Base-by-base conservation (phyloP, 2,113 vertebrate species). In the Saguinus imperator region DNA sequence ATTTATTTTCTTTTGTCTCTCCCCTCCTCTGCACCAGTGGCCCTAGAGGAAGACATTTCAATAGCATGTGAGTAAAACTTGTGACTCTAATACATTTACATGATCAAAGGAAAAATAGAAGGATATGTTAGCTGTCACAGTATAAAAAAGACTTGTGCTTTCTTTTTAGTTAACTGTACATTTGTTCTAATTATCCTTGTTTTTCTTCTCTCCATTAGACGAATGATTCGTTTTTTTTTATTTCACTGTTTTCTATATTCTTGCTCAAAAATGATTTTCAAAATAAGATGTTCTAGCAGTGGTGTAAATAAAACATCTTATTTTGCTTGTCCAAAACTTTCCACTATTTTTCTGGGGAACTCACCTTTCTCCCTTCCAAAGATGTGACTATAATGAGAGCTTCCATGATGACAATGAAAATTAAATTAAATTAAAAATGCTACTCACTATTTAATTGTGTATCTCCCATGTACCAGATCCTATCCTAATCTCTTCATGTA, bases 191-290 rank as follows among this genome's bases (percentile, higher is more conserved):
- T 45, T 75, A 5, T 3, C 27, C 68, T 95, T 57, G 4, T 14
- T 89, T 93, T 94, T 9, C 29, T 48, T 87, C 1, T 87, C 1
- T 23, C 35, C 13, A 37, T 95, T 76, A 90, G 43, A 72, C 2
- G 40, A 18, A 64, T 48, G 57, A 50, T 79, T 91, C 76, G 6
- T 45, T 14, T 40, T 84, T 86, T 79, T 92, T 64, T 18, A 72
- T 50, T 70, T 86, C 58, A 40, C 16, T 81, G 27, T n/a, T 55
- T 70, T 86, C 68, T 21, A 40, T 66, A n/a, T 75, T 76, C 37
- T 83, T 87, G 2, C 50, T 95, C 17, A 32, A 48, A 90, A 90
- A 64, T 76, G 5, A 70, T 68, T 92, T 97, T 95, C 16, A 27
- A 68, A 72, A 25, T 89, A 80, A 73, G 21, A 58, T 77, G 9